These are phyloP conservation scores for Conomelus anceps DNA, from an alignment of 2,888 invertebrate species.

Conservation along the genomic window DNA sequence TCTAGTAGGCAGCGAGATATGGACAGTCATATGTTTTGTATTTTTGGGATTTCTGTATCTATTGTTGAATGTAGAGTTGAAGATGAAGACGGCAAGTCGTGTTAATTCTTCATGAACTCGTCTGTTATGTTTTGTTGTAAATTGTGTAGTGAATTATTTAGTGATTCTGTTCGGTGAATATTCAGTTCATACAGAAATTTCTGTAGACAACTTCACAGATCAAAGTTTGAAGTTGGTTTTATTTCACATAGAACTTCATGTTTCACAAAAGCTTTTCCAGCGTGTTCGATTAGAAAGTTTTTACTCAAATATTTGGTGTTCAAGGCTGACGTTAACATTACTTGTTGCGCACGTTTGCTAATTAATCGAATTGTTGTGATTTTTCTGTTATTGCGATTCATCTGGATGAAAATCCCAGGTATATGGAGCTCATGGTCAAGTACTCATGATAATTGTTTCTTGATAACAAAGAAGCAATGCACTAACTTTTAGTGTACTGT, in stretches of 20 bases:
- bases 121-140: neutral
- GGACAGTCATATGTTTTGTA: slow-evolving; percentile 24
- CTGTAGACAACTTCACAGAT: neutral
- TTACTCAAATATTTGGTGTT: neutral
- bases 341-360: neutral
- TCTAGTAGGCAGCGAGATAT: neutral
- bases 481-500: neutral
- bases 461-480: neutral
- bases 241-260: neutral
- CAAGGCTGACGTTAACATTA: neutral
- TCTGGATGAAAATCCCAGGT: neutral
- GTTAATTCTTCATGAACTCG: neutral
- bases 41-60: neutral
- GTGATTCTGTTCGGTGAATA: neutral
- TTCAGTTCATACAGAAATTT: neutral
- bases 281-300: neutral
- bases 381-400: neutral
- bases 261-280: neutral
- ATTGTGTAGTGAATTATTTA: neutral
- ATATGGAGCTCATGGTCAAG: neutral
- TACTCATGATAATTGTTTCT: neutral
- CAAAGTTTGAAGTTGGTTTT: neutral
- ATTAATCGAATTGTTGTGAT: neutral
- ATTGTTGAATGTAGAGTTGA: neutral
- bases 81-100: neutral